These are phyloP conservation scores for Mionectes macconnelli DNA, from an alignment of 2,113 vertebrate species.

Conservation along the genomic window DNA sequence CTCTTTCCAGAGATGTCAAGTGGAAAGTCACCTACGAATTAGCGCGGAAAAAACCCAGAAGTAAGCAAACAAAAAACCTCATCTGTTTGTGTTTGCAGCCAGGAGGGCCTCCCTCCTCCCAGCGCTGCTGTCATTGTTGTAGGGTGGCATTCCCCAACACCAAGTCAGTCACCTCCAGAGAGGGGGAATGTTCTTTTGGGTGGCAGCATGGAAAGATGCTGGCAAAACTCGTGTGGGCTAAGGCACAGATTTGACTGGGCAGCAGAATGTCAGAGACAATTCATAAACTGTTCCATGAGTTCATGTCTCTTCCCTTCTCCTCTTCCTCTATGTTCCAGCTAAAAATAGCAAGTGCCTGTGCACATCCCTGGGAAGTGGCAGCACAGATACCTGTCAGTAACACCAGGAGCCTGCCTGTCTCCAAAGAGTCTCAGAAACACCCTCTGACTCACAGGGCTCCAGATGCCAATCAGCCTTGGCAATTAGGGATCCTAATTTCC, in stretches of 20 bases:
- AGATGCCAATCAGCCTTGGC: neutral
- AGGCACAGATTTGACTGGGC: neutral
- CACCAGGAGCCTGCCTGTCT: neutral
- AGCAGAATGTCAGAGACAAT: conserved; percentile 4
- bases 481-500: neutral
- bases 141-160: neutral
- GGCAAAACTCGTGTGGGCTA: neutral
- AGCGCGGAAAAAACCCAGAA: neutral
- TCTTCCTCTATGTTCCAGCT: neutral
- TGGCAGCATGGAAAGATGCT: neutral
- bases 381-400: neutral
- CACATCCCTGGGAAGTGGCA: neutral
- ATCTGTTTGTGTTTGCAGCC: conserved; percentile 28
- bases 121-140: neutral
- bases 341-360: neutral
- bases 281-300: conserved; percentile 64
- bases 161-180: neutral
- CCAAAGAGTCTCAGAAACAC: neutral
- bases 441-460: neutral
- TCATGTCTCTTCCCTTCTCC: conserved; percentile 51
- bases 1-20: conserved; percentile 38
- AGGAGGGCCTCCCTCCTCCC: neutral
- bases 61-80: conserved; percentile 40
- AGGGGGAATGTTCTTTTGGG: neutral
- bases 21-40: conserved; percentile 32